Conservation (phyloP, 2,113 vertebrate species). For the Dicaeum eximium region DNA sequence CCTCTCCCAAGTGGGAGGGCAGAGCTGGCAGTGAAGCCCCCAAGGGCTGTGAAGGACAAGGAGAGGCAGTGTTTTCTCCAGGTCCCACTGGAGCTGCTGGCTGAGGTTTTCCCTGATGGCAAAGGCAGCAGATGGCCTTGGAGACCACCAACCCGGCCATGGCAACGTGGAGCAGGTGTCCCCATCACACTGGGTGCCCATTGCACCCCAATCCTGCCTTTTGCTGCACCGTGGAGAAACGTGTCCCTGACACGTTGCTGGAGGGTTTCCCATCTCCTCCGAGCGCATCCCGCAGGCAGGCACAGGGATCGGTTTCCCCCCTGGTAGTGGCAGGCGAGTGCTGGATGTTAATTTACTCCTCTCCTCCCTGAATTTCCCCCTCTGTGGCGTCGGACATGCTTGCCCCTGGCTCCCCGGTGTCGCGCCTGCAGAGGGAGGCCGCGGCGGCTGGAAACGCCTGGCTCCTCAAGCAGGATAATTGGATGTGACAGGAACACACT, state of each 20-base stretch:
- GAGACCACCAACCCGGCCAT: not conserved
- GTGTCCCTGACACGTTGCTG: not conserved
- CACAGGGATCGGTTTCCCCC: not conserved
- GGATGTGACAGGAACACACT: conserved; percentile 72
- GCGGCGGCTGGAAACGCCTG: conserved; percentile 44
- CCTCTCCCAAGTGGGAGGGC: not conserved
- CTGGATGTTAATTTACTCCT: conserved; percentile 28
- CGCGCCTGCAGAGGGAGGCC: conserved; percentile 23
- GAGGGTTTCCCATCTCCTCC: not conserved
- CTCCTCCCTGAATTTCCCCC: not conserved
- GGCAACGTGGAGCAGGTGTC: not conserved
- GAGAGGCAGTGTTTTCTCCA: not conserved
- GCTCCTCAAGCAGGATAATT: conserved; percentile 69
- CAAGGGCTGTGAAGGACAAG: not conserved
- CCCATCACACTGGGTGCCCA: no score
- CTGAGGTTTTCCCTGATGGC: not conserved
- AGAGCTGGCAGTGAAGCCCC: not conserved
- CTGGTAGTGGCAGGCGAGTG: not conserved
- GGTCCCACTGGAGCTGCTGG: not conserved
- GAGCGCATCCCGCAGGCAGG: not conserved
- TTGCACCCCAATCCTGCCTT: not conserved
- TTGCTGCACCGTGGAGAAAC: accelerated
- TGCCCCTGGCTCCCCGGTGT: conserved; percentile 19
- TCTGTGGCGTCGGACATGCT: not conserved
- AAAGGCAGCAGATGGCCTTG: not conserved